Percentiles rank a stretch among this genome's conserved stretches.
These are phyloP conservation scores for Tichodroma muraria DNA, from an alignment of 2,113 vertebrate species.

Conservation along the genomic window DNA sequence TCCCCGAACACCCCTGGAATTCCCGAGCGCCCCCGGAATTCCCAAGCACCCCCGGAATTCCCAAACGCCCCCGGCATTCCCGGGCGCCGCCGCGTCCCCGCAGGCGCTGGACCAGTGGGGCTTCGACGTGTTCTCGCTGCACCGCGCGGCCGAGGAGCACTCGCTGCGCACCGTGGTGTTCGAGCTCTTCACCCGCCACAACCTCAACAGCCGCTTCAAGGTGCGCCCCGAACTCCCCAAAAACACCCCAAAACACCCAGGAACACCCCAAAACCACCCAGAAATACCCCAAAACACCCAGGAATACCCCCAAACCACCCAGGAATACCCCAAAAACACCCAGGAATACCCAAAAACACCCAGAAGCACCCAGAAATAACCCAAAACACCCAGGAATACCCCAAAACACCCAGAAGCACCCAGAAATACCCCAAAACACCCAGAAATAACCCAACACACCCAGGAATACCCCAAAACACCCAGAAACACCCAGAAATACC, in stretches of 20 bases:
- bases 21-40: too few relatives aligned
- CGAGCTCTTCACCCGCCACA: constrained; percentile 87
- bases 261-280: not conserved
- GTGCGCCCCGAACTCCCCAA: constrained; percentile 29
- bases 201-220: constrained; percentile 89
- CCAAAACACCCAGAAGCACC: too few relatives aligned
- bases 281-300: not conserved
- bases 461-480: too few relatives aligned
- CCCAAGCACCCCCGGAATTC: too few relatives aligned
- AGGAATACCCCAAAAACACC: not conserved
- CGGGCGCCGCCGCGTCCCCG: too few relatives aligned
- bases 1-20: too few relatives aligned
- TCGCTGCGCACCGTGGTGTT: constrained; percentile 81
- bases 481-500: too few relatives aligned
- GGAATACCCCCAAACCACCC: not conserved
- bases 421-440: not conserved
- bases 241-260: not conserved
- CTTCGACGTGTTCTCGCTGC: constrained; percentile 88
- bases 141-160: constrained; percentile 80
- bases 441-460: not conserved
- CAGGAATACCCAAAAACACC: not conserved
- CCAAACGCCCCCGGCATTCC: too few relatives aligned
- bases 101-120: constrained; percentile 88
- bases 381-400: too few relatives aligned
- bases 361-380: too few relatives aligned